Evolutionary conservation across 2,888 invertebrate species (phyloP).

Genomic region (Rapana venosa): DNA sequence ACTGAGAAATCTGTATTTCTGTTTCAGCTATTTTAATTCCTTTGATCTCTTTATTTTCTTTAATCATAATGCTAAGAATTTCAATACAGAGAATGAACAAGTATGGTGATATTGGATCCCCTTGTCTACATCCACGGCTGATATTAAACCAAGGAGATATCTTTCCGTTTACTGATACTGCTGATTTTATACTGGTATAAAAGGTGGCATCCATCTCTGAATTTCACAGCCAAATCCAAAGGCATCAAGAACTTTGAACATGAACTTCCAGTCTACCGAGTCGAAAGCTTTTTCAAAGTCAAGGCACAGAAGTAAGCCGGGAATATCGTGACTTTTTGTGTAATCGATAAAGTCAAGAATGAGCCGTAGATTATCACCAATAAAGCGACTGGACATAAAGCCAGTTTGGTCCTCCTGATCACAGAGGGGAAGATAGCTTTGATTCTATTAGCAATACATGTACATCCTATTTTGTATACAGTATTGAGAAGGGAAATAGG

Average conservation of each 20-base stretch:
- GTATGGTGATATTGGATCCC: not conserved
- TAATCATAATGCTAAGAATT: not conserved
- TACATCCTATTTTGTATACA: not conserved
- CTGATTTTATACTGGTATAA: not conserved
- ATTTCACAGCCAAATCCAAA: not conserved
- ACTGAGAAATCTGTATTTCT: not conserved
- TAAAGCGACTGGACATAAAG: not conserved
- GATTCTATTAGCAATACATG: not conserved
- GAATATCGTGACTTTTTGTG: not conserved
- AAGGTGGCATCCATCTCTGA: not conserved
- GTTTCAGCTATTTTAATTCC: not conserved
- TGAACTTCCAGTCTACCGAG: not conserved
- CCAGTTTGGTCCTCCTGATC: not conserved
- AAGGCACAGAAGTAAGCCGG: not conserved
- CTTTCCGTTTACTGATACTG: not conserved
- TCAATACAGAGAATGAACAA: not conserved
- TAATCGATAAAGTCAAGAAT: not conserved
- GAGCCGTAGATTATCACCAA: not conserved
- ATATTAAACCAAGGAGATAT: not conserved
- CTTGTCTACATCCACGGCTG: not conserved
- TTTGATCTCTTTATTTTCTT: not conserved
- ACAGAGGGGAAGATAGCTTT: not conserved
- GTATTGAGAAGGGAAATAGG: not conserved
- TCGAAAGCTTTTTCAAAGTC: slow-evolving; percentile 4
- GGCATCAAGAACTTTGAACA: not conserved